Percentiles rank a stretch among this genome's conserved stretches.
These are phyloP conservation scores for Acanthisitta chloris DNA, from an alignment of 2,113 vertebrate species.

Conservation along the genomic window DNA sequence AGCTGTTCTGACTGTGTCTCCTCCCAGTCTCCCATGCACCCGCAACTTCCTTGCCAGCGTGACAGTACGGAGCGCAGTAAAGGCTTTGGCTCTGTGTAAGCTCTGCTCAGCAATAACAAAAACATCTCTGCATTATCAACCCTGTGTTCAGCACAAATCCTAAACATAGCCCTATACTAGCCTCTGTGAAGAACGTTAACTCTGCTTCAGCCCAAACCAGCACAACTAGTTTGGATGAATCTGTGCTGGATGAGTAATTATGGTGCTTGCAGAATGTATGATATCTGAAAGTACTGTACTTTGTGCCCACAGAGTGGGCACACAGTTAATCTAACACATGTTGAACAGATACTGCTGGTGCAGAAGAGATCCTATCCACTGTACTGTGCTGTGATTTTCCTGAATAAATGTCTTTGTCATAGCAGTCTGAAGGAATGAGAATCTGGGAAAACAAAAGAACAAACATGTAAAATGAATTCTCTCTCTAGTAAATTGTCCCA, in stretches of 20 bases:
- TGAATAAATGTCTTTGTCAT: neutral
- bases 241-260: neutral
- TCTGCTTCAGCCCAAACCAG: too few species aligned
- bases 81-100: too few species aligned
- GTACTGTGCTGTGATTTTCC: neutral
- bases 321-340: neutral
- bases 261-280: neutral
- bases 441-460: neutral
- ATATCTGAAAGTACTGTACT: neutral
- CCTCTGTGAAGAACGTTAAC: too few species aligned
- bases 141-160: too few species aligned
- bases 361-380: neutral
- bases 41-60: too few species aligned
- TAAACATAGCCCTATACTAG: too few species aligned
- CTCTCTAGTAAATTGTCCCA: too few species aligned
- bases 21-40: too few species aligned
- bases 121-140: too few species aligned
- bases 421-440: neutral
- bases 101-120: too few species aligned
- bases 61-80: too few species aligned
- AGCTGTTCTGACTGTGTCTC: too few species aligned
- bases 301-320: neutral
- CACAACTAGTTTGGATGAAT: neutral
- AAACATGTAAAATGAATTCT: neutral
- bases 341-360: neutral